Base-by-base conservation (phyloP, 2,797 vertebrate species). In the Macropus fuliginosus region DNA sequence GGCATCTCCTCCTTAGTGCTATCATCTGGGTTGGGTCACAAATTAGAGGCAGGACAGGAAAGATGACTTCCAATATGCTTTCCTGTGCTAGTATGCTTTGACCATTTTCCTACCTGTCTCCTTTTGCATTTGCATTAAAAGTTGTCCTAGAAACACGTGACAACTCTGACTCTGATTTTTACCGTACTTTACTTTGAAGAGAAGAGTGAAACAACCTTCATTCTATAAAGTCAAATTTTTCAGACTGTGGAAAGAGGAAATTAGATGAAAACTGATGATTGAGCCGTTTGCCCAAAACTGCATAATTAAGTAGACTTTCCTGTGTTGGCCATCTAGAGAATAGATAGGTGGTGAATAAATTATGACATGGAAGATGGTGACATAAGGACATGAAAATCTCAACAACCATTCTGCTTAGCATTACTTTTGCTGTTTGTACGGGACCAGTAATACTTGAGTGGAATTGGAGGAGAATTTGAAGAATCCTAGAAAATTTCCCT, bases 291-390 rank as follows among this genome's bases (percentile, higher is more conserved):
- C 96, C 95, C 96, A 98, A 97, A 98, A 95, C 95, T 97, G 95
- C 98, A 98, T 98, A 98, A 98, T 98, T 98, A 98, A 98, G 97
- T 97, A 92, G 87, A 97, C 94, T 98, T 96, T 55, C 96, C 97
- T 98, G 98, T 98, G 98, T 98, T 97, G 98, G 97, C 95, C 95
- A 97, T 97, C 89, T 96, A 96, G 97, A 97, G 96, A 97, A 81
- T 81, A 46, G 95, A 81, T 97, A 96, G 96, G 97, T 96, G 96
- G 55, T 52, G 11, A 57, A 74, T 40, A 94, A 94, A 46, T 57
- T 50, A 40, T 55, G 6, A n/a, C 50, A 0, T 28, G 54, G n/a
- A 91, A 91, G n/a, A 40, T 52, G 90, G 13, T 91, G 90, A n/a
- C 40, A 40, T 81, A 81, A 46, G 74, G 18, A 55, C 8, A 34